These are phyloP conservation scores for Lateolabrax maculatus DNA, from an alignment of 2,797 vertebrate species.

Conservation along the genomic window DNA sequence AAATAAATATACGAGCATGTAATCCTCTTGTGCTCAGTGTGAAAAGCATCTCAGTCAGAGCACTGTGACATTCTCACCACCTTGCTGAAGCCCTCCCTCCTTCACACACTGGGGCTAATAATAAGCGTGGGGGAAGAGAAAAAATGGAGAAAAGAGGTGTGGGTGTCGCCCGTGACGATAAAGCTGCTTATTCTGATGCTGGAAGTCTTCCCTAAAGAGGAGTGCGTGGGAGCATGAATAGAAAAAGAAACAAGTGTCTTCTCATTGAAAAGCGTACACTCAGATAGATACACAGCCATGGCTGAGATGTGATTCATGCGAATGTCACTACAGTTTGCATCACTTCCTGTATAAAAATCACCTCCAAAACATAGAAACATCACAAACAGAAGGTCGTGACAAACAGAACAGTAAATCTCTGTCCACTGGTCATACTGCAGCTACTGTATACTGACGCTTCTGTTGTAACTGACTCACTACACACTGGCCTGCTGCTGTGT, in stretches of 20 bases:
- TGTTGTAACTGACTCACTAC: neutral
- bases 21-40: conserved; percentile 1
- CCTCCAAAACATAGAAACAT: neutral
- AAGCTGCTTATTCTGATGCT: conserved; percentile 54
- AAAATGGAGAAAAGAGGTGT: conserved; percentile 27
- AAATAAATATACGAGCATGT: conserved; percentile 17
- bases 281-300: conserved; percentile 34
- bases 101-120: conserved; percentile 51
- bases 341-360: conserved; percentile 6
- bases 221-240: conserved; percentile 54
- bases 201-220: conserved; percentile 59
- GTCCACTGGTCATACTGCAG: conserved; percentile 7
- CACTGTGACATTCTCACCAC: conserved; percentile 28
- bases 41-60: conserved; percentile 43
- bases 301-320: conserved; percentile 41
- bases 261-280: conserved; percentile 9
- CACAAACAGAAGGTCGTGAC: neutral
- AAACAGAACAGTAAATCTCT: neutral
- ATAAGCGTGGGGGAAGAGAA: conserved; percentile 31
- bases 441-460: neutral
- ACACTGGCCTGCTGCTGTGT: neutral
- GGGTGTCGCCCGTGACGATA: conserved; percentile 39
- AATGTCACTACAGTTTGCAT: conserved; percentile 11
- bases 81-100: conserved; percentile 25
- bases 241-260: conserved; percentile 48